phyloP scores from a whole-genome alignment of 2,797 vertebrate genomes.

The Muscicapa comitata region DNA sequence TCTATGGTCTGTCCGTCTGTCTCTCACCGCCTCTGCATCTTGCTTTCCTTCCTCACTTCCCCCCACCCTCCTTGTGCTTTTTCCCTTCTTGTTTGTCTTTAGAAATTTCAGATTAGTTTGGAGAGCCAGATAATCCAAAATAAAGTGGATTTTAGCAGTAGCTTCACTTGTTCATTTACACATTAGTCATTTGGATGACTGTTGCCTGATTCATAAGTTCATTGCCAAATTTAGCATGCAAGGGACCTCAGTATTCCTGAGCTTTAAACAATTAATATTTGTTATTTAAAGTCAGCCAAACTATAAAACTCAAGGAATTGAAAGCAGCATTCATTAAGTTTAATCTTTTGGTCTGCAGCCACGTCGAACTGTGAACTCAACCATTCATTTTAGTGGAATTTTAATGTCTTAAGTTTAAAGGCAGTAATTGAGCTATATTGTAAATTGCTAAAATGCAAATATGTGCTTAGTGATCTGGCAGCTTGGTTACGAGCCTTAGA shows the following conservation, averaged over 20 bases:
- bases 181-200: neutral
- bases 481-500: neutral
- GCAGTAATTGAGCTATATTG: neutral
- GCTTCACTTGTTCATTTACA: neutral
- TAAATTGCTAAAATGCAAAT: neutral
- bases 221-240: slow-evolving; percentile 2
- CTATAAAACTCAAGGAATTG: neutral
- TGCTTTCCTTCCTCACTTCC: neutral
- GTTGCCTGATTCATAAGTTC: neutral
- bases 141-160: slow-evolving; percentile 15
- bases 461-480: neutral
- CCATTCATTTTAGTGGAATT: neutral
- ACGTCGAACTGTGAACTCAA: neutral
- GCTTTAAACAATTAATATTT: slow-evolving; percentile 1
- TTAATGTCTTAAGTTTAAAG: neutral
- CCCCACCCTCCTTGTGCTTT: neutral
- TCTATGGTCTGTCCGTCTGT: neutral
- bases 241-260: neutral
- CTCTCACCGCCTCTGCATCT: neutral
- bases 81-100: neutral
- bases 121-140: neutral
- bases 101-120: neutral
- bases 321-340: neutral
- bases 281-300: neutral
- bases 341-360: neutral